These are phyloP conservation scores for Hydrolagus affinis DNA, from an alignment of 2,113 vertebrate genomes.

Conservation along the genomic window DNA sequence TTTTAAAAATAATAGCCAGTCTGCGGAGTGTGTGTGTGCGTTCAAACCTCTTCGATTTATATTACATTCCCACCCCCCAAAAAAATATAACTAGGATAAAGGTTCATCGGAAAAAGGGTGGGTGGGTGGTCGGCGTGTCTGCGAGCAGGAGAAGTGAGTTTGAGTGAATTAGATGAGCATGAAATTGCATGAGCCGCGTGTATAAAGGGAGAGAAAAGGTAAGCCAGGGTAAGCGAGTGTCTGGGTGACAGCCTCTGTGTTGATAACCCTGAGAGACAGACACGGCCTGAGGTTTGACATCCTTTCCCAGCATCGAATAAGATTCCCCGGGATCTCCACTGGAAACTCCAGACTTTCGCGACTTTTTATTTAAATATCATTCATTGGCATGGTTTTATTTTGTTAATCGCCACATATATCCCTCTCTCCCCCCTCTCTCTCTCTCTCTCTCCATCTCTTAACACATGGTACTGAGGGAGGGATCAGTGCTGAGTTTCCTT, in stretches of 20 bases:
- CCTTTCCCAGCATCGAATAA: slow-evolving; percentile 1
- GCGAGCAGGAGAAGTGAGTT: slow-evolving; percentile 1
- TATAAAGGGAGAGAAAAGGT: slow-evolving; percentile 3
- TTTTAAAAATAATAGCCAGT: background rate
- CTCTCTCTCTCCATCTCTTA: too few relatives aligned
- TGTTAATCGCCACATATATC: too few relatives aligned
- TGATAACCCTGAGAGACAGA: slow-evolving; percentile 22
- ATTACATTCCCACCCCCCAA: too few relatives aligned
- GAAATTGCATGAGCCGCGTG: slow-evolving; percentile 22
- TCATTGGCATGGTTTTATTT: too few relatives aligned
- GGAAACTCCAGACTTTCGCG: slow-evolving; percentile 3
- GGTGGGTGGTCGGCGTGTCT: background rate
- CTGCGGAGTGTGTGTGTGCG: background rate
- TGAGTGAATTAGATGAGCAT: slow-evolving; percentile 25
- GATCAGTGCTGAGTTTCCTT: background rate
- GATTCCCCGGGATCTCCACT: slow-evolving; percentile 4
- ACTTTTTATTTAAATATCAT: slow-evolving; percentile 9
- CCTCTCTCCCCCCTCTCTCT: too few relatives aligned
- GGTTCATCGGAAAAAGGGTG: background rate
- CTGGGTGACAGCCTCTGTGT: slow-evolving; percentile 23
- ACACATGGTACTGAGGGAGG: background rate
- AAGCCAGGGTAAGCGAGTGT: slow-evolving; percentile 11
- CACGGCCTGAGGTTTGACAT: background rate
- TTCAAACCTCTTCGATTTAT: background rate
- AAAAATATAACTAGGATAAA: too few relatives aligned